Evolutionary conservation across 2,113 vertebrate species (phyloP).

Genomic region (Talpa occidentalis): DNA sequence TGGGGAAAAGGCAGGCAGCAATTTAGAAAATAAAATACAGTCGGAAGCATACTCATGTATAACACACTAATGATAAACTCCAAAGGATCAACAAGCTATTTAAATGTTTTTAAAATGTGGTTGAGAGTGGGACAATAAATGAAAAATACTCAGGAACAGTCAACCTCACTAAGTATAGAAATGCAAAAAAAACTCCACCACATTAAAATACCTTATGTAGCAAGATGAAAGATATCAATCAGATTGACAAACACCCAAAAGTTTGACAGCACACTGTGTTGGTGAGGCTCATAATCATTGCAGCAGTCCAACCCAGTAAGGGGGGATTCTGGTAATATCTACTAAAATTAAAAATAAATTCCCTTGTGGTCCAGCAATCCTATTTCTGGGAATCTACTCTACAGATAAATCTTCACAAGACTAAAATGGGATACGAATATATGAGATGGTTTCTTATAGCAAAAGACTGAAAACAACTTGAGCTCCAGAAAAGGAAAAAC

Average conservation of each 20-base stretch:
- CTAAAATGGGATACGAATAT: neutral
- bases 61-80: neutral
- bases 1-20: neutral
- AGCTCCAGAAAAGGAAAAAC: neutral
- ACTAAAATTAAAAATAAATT: neutral
- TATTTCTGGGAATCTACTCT: neutral
- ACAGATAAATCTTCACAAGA: neutral
- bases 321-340: neutral
- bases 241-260: neutral
- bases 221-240: neutral
- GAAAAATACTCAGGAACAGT: neutral
- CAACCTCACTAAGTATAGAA: neutral
- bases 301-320: neutral
- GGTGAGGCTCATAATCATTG: neutral
- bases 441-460: neutral
- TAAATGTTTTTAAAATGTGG: neutral
- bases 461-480: neutral
- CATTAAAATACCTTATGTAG: neutral
- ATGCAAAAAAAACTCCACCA: neutral
- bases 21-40: slow-evolving; percentile 10
- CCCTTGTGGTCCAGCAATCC: neutral
- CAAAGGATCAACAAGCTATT: neutral
- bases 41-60: neutral
- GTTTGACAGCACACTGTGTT: neutral
- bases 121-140: neutral